Base-by-base conservation (phyloP, 1,140 invertebrate genomes). In the Lethrus apterus region DNA sequence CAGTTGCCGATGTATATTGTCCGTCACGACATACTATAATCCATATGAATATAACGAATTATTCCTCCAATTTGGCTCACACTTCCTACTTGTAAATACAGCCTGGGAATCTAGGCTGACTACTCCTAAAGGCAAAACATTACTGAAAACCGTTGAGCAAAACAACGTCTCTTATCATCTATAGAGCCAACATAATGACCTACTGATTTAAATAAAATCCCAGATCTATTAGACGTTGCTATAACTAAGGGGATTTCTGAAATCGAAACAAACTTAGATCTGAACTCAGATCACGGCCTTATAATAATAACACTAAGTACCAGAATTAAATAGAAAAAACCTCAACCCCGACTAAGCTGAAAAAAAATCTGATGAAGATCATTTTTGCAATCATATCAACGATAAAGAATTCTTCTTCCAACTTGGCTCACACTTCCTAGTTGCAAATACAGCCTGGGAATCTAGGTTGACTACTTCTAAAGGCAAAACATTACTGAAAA, bases 141-240 rank as follows among this genome's bases (percentile, higher is more conserved):
- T 29, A n/a, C n/a, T 29, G n/a, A 7, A 29, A 29, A 29, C 24
- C n/a, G n/a, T 34, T 7, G 8, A 34, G 14, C 32, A 34, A 13
- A 5, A 34, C 13, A 14, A 34, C 5, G 14, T 8, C 13, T 9
- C 14, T 7, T 38, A 14, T 38, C 35, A 4, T 18, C 35, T 17
- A 18, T 13, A 8, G 35, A 38, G 13, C 35, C 35, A 14, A 38
- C 35, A 14, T 19, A 38, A 13, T 38, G 35, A 14, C 35, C 35
- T 4, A 38, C 35, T 4, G 35, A 38, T 19, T 20, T 38, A 19
- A 14, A 14, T 38, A 38, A 20, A 13, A 4, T 38, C 4, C 35
- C 35, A 17, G 35, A 38, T 20, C 18, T 38, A 38, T 8, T 38
- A 8, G 35, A 38, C 18, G 14, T 38, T 21, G 35, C 35, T 8